Evolutionary conservation across 2,888 invertebrate species (phyloP).

Genomic region (Punctoribates punctum): DNA sequence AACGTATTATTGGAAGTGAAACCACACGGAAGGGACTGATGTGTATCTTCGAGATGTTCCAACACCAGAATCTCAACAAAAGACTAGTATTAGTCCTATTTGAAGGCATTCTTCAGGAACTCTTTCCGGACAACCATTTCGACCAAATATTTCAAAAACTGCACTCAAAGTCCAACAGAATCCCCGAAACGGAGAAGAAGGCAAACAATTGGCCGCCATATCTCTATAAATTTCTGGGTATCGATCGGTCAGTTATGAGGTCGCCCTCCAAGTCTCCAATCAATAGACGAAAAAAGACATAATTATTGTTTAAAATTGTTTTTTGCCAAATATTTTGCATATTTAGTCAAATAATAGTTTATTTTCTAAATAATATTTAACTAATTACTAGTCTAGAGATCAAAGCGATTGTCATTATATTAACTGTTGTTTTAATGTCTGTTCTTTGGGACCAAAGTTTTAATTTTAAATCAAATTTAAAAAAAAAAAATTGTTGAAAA

Average conservation of each 20-base stretch:
- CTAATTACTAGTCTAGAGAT: neutral
- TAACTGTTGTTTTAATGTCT: no score
- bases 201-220: conserved; percentile 41
- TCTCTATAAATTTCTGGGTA: conserved; percentile 39
- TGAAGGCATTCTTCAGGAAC: conserved; percentile 71
- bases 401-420: no score
- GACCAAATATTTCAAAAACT: conserved; percentile 60
- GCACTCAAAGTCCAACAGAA: conserved; percentile 6
- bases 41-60: conserved; percentile 80
- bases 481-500: neutral
- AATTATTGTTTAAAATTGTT: neutral
- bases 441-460: conserved; percentile 5
- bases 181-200: neutral
- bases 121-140: conserved; percentile 76
- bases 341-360: neutral
- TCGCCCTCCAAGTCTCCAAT: conserved; percentile 18
- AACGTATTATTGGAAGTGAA: conserved; percentile 82
- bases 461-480: neutral
- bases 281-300: neutral
- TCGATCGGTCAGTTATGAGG: neutral
- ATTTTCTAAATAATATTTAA: neutral
- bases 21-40: conserved; percentile 76
- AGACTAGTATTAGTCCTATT: conserved; percentile 75
- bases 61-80: conserved; percentile 77
- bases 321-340: neutral